Evolutionary conservation across 1,140 invertebrate genomes (phyloP).

Genomic region (Drosophila bocqueti): DNA sequence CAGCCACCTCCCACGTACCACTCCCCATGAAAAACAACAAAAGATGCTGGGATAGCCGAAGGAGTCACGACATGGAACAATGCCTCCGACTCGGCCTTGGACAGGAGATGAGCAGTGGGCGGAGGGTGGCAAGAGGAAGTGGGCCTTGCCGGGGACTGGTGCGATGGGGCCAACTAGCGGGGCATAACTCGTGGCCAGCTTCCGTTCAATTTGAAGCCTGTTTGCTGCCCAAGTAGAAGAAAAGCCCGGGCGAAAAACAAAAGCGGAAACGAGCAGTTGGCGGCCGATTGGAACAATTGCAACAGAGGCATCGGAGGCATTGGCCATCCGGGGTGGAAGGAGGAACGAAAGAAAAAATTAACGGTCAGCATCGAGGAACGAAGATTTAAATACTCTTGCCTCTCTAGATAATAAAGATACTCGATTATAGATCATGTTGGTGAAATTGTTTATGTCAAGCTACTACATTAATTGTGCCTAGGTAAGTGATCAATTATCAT

Average conservation of each 20-base stretch:
- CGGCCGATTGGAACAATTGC: slow-evolving; percentile 80
- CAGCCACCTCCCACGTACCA: slow-evolving; percentile 11
- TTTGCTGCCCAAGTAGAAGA: slow-evolving; percentile 75
- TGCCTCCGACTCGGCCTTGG: slow-evolving; percentile 68
- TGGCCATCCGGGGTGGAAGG: slow-evolving; percentile 17
- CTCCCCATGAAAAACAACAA: slow-evolving; percentile 63
- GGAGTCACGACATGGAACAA: slow-evolving; percentile 77
- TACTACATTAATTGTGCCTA: too few species aligned
- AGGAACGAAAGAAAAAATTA: slow-evolving; percentile 12
- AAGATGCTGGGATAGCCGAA: slow-evolving; percentile 71
- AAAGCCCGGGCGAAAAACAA: slow-evolving; percentile 69
- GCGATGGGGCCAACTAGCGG: slow-evolving; percentile 41
- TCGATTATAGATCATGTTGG: too few species aligned
- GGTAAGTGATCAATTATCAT: too few species aligned
- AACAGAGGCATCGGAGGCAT: slow-evolving; percentile 50
- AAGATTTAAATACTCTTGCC: neutral
- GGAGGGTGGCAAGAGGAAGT: slow-evolving; percentile 19
- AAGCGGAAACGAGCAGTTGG: slow-evolving; percentile 79
- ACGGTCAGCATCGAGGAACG: neutral
- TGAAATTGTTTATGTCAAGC: too few species aligned
- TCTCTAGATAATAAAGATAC: too few species aligned
- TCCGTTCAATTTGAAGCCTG: slow-evolving; percentile 83
- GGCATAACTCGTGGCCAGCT: slow-evolving; percentile 75
- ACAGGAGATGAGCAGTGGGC: slow-evolving; percentile 30
- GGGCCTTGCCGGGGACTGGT: slow-evolving; percentile 20